Base-by-base conservation (phyloP, 2,113 vertebrate genomes). In the Asarcornis scutulata region DNA sequence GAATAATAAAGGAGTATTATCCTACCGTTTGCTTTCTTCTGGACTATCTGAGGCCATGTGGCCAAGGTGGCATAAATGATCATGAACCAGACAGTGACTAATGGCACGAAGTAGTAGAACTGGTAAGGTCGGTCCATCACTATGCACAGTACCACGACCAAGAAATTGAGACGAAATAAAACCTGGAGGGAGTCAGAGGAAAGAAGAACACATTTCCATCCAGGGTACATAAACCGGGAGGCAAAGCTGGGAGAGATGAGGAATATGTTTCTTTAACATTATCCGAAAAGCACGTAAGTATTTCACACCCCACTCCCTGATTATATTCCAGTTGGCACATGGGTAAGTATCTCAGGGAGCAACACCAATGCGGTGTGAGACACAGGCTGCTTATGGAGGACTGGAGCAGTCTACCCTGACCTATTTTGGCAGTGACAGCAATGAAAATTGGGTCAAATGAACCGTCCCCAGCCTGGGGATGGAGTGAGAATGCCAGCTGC, bases 71-170 rank as follows among this genome's bases (percentile, higher is more conserved):
- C 96, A 91, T 99, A 99, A 97, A 99, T 99, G 77, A 99, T 91
- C 85, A 99, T 98, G 94, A 99, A 99, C 99, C 99, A 99, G 94
- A 99, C 99, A 40, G 99, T 99, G 88, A 99, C 99, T 89, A 99
- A 94, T 8, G 99, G 99, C 80, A 99, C 99, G 89, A 99, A 99
- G 95, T 99, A 99, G 95, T 99, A 99, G 98, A 99, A 99, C 91
- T 99, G 99, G 96, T 99, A 99, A 13, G 99, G 98, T 66, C 99
- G 97, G 94, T 99, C 98, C 99, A 99, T 99, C 66, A 99, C 99
- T 86, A 99, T 96, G 88, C 99, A 99, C 86, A 99, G 97, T 34
- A 99, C 99, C 88, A 99, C 96, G 13, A 99, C 99, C 93, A 99
- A 96, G 98, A 99, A 99, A 97, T 99, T 99, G 23, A 99, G 98